phyloP scores from a whole-genome alignment of 2,797 vertebrate species.

The Lacerta bilineata region DNA sequence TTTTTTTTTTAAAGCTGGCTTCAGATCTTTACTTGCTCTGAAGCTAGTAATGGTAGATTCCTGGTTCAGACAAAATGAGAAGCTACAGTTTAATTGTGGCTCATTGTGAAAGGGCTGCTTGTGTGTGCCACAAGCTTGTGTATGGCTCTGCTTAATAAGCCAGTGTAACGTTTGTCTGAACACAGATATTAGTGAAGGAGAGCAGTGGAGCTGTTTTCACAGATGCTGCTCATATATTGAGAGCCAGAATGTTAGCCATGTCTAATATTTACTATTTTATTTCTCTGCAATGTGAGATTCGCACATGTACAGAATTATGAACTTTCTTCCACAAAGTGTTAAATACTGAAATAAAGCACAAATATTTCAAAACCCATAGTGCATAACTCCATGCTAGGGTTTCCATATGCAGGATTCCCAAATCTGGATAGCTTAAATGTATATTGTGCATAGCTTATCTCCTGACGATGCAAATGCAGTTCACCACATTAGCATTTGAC shows the following conservation, averaged over 20 bases:
- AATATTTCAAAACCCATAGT: conserved; percentile 1
- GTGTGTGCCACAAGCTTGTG: background rate
- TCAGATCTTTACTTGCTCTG: background rate
- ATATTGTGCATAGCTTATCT: conserved; percentile 1
- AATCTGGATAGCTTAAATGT: background rate
- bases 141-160: background rate
- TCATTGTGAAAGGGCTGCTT: background rate
- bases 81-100: background rate
- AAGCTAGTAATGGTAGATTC: background rate
- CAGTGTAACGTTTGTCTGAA: background rate
- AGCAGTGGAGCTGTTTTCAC: background rate
- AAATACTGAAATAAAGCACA: background rate
- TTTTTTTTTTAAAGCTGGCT: too few relatives aligned
- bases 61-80: background rate
- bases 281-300: background rate
- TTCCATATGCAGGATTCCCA: background rate
- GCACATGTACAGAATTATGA: background rate
- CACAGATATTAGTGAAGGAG: background rate
- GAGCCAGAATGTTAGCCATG: background rate
- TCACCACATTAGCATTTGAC: conserved; percentile 9
- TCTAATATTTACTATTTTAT: background rate
- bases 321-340: background rate
- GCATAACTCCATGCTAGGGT: background rate
- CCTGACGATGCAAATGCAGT: background rate
- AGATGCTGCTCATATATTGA: background rate